A percentile compares a stretch with the other conserved stretches of the same genome.
These are phyloP conservation scores for Micropoecilia bifurca DNA, from an alignment of 2,797 vertebrate species.

Conservation along the genomic window DNA sequence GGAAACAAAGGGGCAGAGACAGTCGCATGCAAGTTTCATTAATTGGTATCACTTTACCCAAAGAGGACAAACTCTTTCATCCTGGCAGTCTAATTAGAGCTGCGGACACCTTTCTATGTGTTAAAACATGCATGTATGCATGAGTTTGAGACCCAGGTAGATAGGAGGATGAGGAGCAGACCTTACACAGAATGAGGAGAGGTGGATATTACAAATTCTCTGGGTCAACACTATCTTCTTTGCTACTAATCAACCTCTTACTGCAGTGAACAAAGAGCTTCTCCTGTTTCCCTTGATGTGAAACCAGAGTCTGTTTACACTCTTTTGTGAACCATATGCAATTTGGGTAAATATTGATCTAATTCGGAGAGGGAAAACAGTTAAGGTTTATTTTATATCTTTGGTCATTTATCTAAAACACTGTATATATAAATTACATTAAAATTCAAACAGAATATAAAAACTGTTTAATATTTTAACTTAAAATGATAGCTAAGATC, in stretches of 20 bases:
- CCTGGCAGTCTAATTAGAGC: constrained; percentile 78
- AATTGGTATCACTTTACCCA: constrained; percentile 77
- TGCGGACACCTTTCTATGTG: constrained; percentile 43
- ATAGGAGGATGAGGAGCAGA: constrained; percentile 29
- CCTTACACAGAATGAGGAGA: constrained; percentile 9
- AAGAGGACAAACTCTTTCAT: constrained; percentile 25
- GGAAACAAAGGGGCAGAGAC: constrained; percentile 12
- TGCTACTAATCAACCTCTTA: constrained; percentile 66
- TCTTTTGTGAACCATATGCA: neutral
- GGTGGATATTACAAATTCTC: constrained; percentile 47
- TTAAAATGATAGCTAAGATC: neutral
- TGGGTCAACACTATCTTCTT: constrained; percentile 65
- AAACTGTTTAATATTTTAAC: neutral
- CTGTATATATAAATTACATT: neutral
- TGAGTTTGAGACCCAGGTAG: constrained; percentile 24
- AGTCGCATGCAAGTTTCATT: constrained; percentile 67
- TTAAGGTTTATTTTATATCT: neutral
- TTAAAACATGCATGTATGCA: constrained; percentile 16
- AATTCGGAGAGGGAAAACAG: neutral
- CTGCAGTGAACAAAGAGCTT: neutral
- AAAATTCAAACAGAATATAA: neutral
- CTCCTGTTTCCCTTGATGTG: neutral
- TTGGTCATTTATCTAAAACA: neutral
- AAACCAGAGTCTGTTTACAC: neutral
- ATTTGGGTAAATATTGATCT: neutral